These are phyloP conservation scores for Diacarnus erythraeanus DNA, from an alignment of 37 sponge, comb jelly and placozoan species.

Conservation along the genomic window DNA sequence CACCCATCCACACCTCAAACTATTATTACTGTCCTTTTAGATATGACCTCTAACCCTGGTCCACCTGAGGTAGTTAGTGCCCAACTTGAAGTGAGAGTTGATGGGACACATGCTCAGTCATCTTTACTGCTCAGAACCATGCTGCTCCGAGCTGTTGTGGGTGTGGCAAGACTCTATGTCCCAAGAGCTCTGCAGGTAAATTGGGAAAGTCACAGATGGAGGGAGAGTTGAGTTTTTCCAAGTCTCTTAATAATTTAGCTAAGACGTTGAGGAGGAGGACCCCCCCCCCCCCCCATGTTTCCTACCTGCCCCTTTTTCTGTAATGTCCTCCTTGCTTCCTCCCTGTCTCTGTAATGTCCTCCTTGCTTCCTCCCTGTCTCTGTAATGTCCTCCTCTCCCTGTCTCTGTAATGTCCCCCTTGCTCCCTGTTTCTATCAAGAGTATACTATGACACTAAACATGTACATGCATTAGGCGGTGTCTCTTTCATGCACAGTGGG, in stretches of 20 bases:
- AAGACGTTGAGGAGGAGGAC: background rate
- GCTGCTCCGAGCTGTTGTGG: conserved; percentile 45
- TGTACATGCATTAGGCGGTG: background rate
- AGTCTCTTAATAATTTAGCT: too few relatives aligned
- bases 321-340: background rate
- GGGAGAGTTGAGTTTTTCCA: too few relatives aligned
- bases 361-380: too few relatives aligned
- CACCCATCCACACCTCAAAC: background rate
- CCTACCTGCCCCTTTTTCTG: background rate
- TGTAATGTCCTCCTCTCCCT: too few relatives aligned
- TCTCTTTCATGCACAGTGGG: conserved; percentile 24
- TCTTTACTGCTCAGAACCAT: background rate
- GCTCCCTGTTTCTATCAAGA: too few relatives aligned
- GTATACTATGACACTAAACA: too few relatives aligned
- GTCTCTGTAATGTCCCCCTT: too few relatives aligned
- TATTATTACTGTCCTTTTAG: background rate
- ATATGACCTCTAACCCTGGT: background rate
- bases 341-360: background rate
- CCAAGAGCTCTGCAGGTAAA: conserved; percentile 46
- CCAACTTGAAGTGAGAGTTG: conserved; percentile 10
- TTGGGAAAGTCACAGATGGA: too few relatives aligned
- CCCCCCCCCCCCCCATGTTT: background rate
- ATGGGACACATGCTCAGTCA: background rate
- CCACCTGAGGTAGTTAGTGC: conserved; percentile 21
- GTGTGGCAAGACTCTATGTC: conserved; percentile 57